Percentiles rank a stretch among this genome's conserved stretches.
Conservation (phyloP, 2,888 invertebrate species). For the Aphidoletes aphidimyza region DNA sequence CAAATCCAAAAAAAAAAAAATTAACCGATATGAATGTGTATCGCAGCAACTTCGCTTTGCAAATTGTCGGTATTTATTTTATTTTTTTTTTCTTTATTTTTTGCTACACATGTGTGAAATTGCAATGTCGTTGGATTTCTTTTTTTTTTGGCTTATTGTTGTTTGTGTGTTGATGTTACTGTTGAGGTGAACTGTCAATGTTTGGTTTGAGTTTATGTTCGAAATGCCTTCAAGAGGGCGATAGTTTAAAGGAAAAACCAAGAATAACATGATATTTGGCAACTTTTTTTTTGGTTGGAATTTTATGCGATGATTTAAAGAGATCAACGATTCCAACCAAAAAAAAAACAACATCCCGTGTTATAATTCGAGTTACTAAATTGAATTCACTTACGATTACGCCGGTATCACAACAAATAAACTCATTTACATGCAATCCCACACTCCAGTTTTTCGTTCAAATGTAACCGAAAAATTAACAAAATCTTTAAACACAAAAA, state of each 20-base stretch:
- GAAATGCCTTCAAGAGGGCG: conserved; percentile 34
- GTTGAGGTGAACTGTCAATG: neutral
- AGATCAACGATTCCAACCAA: too few species aligned
- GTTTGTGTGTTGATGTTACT: neutral
- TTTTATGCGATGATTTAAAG: too few species aligned
- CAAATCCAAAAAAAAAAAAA: too few species aligned
- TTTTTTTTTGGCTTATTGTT: neutral
- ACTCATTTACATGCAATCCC: too few species aligned
- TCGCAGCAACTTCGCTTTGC: neutral
- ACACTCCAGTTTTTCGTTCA: too few species aligned
- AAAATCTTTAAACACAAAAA: too few species aligned
- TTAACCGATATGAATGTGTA: neutral
- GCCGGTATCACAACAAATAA: too few species aligned
- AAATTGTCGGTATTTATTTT: neutral
- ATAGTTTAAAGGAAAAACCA: neutral
- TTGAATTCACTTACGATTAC: too few species aligned
- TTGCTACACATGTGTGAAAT: neutral
- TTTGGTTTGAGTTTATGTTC: neutral
- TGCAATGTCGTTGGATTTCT: neutral
- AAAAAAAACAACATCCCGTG: too few species aligned
- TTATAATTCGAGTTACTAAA: too few species aligned
- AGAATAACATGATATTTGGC: neutral
- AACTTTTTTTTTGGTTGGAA: neutral
- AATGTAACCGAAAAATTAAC: too few species aligned
- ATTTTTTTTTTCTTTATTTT: neutral